These are phyloP conservation scores for Clangula hyemalis DNA, from an alignment of 2,797 vertebrate species.

Conservation along the genomic window DNA sequence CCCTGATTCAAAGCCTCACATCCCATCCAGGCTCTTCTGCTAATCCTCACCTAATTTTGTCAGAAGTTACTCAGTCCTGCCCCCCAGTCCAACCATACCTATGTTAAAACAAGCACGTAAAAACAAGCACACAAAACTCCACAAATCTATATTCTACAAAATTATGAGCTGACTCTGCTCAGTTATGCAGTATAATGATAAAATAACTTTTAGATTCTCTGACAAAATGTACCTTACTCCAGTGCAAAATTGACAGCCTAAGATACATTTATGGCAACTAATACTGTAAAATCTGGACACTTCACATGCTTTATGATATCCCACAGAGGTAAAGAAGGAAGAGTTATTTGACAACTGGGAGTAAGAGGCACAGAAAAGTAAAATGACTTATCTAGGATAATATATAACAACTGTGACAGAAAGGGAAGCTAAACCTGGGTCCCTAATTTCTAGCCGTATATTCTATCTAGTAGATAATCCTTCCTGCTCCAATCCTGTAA, in stretches of 20 bases:
- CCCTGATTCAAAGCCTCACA: background rate
- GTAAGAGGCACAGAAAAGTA: conserved; percentile 6
- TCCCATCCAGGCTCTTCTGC: background rate
- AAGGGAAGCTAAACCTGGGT: background rate
- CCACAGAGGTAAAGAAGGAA: conserved; percentile 20
- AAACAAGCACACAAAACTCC: background rate
- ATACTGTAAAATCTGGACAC: conserved; percentile 48
- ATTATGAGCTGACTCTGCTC: background rate
- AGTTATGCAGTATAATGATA: background rate
- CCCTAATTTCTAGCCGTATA: background rate
- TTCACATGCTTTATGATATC: conserved; percentile 42
- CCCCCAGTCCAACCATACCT: background rate
- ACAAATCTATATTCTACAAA: background rate
- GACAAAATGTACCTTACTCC: conserved; percentile 10
- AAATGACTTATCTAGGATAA: conserved; percentile 39
- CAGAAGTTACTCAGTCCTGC: background rate
- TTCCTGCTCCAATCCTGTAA: background rate
- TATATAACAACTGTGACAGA: conserved; percentile 9
- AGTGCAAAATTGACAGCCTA: conserved; percentile 25
- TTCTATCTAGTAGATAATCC: background rate
- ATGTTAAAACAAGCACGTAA: background rate
- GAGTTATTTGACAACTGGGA: conserved; percentile 53
- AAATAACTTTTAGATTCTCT: conserved; percentile 26
- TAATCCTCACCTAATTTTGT: background rate
- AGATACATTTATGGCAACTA: conserved; percentile 28